These are phyloP conservation scores for Champsocephalus esox DNA, from an alignment of 2,797 vertebrate species.

Conservation along the genomic window DNA sequence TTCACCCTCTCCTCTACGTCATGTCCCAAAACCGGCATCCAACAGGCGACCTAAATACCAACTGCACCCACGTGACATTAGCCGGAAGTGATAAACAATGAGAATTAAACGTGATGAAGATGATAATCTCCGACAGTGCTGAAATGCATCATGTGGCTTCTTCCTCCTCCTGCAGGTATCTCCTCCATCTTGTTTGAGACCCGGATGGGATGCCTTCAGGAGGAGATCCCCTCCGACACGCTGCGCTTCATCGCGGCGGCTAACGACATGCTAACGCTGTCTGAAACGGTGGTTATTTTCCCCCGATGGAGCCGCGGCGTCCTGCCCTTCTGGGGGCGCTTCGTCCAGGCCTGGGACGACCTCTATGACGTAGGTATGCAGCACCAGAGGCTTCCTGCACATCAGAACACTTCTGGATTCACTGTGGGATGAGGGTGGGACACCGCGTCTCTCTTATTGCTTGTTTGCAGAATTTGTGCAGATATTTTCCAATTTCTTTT, in stretches of 20 bases:
- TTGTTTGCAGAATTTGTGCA: too few species aligned
- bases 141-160: too few species aligned
- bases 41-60: too few species aligned
- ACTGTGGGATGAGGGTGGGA: too few species aligned
- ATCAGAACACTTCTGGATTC: rapidly evolving
- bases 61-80: too few species aligned
- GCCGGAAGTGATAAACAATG: too few species aligned
- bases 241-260: conserved; percentile 78
- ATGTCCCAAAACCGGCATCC: too few species aligned
- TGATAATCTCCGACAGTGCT: too few species aligned
- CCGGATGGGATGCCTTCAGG: conserved; percentile 82
- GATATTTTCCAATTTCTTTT: too few species aligned
- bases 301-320: conserved; percentile 80
- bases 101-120: too few species aligned
- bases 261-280: conserved; percentile 80
- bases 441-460: too few species aligned
- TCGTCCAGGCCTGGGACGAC: conserved; percentile 86
- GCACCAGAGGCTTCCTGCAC: not conserved
- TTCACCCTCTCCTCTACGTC: too few species aligned
- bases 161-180: conserved; percentile 63
- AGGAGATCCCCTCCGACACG: conserved; percentile 82
- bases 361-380: conserved; percentile 79
- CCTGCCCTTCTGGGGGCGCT: conserved; percentile 82
- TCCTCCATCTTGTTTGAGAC: conserved; percentile 85
- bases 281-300: conserved; percentile 72